Evolutionary conservation across 2,797 vertebrate genomes (phyloP).

Genomic region (Syngnathus rostellatus): DNA sequence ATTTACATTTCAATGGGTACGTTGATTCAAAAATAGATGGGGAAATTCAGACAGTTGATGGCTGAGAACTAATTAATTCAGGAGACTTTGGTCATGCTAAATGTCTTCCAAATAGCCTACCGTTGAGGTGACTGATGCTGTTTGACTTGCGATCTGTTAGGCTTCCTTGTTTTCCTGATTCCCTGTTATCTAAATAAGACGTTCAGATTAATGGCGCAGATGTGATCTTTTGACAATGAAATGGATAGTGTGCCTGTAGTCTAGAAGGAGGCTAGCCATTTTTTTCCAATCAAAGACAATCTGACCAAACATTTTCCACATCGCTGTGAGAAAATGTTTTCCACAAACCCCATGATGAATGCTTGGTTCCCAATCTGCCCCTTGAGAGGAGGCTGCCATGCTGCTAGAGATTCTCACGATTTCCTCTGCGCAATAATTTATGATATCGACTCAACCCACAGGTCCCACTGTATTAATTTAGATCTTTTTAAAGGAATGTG

Average conservation of each 20-base stretch:
- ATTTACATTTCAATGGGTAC: too few relatives aligned
- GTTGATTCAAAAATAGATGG: too few relatives aligned
- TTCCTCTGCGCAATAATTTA: not conserved
- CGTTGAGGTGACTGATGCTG: not conserved
- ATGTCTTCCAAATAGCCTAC: not conserved
- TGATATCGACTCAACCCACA: not conserved
- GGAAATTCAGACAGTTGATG: too few relatives aligned
- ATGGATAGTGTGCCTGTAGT: not conserved
- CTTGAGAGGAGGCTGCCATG: not conserved
- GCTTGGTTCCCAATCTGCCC: not conserved
- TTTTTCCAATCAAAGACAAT: not conserved
- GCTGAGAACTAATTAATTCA: too few relatives aligned
- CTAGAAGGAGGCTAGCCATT: not conserved
- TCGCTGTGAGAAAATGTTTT: not conserved
- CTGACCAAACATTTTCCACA: not conserved
- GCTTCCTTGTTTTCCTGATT: too few relatives aligned
- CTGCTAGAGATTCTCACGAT: not conserved
- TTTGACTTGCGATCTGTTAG: not conserved
- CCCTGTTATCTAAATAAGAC: too few relatives aligned
- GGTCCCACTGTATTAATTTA: not conserved
- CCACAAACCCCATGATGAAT: not conserved
- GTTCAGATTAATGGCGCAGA: too few relatives aligned
- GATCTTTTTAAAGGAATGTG: not conserved
- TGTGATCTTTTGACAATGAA: too few relatives aligned
- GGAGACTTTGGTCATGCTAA: not conserved